A percentile compares a stretch with the other conserved stretches of the same genome.
These are phyloP conservation scores for Platysteira castanea DNA, from an alignment of 2,113 vertebrate species.

Conservation along the genomic window DNA sequence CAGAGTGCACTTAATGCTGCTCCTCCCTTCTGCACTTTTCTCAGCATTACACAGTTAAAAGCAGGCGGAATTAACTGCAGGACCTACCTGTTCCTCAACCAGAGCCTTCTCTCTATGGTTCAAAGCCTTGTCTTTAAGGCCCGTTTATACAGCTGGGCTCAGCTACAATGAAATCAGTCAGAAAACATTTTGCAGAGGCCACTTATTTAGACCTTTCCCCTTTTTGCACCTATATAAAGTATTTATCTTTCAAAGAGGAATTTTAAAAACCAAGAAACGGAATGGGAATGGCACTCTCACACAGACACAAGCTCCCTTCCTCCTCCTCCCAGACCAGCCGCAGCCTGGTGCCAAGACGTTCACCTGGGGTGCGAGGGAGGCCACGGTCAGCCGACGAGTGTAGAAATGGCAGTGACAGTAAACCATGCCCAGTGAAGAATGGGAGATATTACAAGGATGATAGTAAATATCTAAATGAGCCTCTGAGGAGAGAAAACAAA, in stretches of 20 bases:
- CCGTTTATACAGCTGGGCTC: neutral
- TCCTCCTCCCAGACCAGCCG: constrained; percentile 53
- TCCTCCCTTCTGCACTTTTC: neutral
- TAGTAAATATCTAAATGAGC: constrained; percentile 62
- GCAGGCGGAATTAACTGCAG: neutral
- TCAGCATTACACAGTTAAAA: neutral
- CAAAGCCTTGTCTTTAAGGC: neutral
- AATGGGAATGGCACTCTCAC: constrained; percentile 43
- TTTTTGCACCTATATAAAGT: neutral
- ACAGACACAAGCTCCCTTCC: constrained; percentile 48
- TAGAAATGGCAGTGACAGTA: constrained; percentile 69
- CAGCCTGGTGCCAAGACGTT: constrained; percentile 62
- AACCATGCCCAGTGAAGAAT: constrained; percentile 66
- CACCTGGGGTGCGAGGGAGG: constrained; percentile 62
- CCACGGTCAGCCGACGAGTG: constrained; percentile 54
- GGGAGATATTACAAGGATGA: constrained; percentile 64
- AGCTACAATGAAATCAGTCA: neutral
- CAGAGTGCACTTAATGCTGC: neutral
- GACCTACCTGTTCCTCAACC: neutral
- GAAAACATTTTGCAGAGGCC: neutral
- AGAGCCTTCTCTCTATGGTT: neutral
- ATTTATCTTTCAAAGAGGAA: neutral
- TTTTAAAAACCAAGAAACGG: neutral
- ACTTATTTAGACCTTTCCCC: neutral
- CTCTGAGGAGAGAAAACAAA: constrained; percentile 64